Evolutionary conservation across 2,113 vertebrate species (phyloP).

Genomic region (Delphinus delphis): DNA sequence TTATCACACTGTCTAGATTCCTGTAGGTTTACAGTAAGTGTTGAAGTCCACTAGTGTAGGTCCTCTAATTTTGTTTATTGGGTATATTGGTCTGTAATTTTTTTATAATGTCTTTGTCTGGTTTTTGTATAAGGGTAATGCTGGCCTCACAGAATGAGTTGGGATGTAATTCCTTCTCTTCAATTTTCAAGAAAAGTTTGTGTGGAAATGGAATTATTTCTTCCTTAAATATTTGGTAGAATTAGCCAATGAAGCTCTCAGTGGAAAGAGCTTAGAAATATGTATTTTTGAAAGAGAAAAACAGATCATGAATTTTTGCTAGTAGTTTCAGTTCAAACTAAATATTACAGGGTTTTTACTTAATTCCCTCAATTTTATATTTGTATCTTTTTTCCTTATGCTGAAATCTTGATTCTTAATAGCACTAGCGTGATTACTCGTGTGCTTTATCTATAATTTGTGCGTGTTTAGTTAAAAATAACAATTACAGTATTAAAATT

Average conservation of each 20-base stretch:
- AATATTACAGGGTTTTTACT: background rate
- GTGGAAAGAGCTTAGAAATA: background rate
- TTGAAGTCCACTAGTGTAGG: background rate
- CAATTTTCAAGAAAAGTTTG: background rate
- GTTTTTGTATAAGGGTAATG: background rate
- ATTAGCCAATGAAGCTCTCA: background rate
- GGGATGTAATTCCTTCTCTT: background rate
- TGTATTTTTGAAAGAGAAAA: background rate
- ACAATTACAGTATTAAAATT: background rate
- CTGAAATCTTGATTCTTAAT: constrained; percentile 18
- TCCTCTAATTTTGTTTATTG: background rate
- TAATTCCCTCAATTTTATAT: constrained; percentile 7
- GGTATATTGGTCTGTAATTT: background rate
- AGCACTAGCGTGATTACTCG: background rate
- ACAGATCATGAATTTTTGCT: background rate
- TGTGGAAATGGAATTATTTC: background rate
- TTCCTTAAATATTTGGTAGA: background rate
- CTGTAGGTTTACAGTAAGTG: background rate
- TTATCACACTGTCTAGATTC: background rate
- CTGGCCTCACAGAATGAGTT: background rate
- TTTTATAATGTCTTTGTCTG: background rate
- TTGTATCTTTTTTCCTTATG: background rate
- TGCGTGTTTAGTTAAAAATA: constrained; percentile 31
- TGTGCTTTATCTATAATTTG: background rate
- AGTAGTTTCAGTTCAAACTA: background rate